Evolutionary conservation across 2,797 vertebrate genomes (phyloP).

Genomic region (Ctenopoma kingsleyae): DNA sequence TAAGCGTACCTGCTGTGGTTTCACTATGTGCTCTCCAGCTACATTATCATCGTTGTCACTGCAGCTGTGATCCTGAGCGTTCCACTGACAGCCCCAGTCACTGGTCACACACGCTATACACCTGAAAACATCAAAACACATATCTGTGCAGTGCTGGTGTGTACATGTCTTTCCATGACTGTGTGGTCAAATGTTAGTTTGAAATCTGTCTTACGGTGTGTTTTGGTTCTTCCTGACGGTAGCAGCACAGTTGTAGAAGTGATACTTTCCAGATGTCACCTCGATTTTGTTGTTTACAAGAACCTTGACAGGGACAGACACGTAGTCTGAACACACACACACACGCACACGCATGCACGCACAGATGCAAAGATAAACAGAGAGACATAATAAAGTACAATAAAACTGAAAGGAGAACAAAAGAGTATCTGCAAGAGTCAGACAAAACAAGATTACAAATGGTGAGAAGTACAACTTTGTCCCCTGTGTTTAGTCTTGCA

Average conservation of each 20-base stretch:
- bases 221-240: conserved; percentile 89
- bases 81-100: conserved; percentile 95
- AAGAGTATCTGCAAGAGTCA: not conserved
- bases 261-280: conserved; percentile 88
- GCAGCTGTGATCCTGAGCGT: conserved; percentile 82
- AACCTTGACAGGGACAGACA: conserved; percentile 86
- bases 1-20: conserved; percentile 84
- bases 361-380: not conserved
- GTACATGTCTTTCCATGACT: not conserved
- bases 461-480: not conserved
- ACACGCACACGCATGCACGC: not conserved
- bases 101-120: conserved; percentile 94
- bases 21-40: conserved; percentile 76
- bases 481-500: not conserved
- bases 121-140: conserved; percentile 73
- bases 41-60: conserved; percentile 73
- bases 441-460: not conserved
- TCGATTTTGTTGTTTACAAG: conserved; percentile 73
- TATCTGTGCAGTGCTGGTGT: not conserved
- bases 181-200: not conserved
- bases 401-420: not conserved
- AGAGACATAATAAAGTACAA: not conserved
- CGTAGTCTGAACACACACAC: conserved; percentile 84
- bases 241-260: conserved; percentile 93
- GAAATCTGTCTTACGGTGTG: conserved; percentile 89